Percentiles rank a stretch among this genome's conserved stretches.
Conservation (phyloP, 2,797 vertebrate species). For the Etheostoma perlongum region DNA sequence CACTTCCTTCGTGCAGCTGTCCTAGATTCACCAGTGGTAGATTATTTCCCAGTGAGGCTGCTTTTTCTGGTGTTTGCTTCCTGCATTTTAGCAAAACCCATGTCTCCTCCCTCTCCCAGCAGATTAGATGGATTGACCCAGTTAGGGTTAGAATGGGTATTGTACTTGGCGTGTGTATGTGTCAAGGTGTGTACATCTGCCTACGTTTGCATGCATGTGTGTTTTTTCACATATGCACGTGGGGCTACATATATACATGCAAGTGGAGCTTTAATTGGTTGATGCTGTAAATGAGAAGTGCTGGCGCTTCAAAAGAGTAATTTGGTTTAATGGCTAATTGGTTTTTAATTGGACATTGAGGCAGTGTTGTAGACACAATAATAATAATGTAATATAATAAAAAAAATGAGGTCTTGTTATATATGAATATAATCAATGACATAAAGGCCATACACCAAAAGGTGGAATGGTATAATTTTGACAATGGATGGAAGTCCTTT, state of each 20-base stretch:
- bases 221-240: slow-evolving; percentile 2
- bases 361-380: background rate
- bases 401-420: background rate
- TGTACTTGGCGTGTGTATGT: slow-evolving; percentile 50
- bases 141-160: slow-evolving; percentile 73
- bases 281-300: slow-evolving; percentile 1
- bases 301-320: background rate
- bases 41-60: slow-evolving; percentile 60
- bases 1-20: slow-evolving; percentile 45
- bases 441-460: background rate
- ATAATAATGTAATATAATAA: background rate
- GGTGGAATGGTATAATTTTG: background rate
- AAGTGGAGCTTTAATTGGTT: slow-evolving; percentile 7
- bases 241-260: background rate
- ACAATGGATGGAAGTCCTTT: background rate
- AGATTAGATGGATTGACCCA: slow-evolving; percentile 77
- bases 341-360: slow-evolving; percentile 2
- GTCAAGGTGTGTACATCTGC: slow-evolving; percentile 47
- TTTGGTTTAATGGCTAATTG: slow-evolving; percentile 3
- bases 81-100: slow-evolving; percentile 63
- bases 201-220: background rate
- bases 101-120: slow-evolving; percentile 52
- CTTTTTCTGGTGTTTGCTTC: slow-evolving; percentile 66
- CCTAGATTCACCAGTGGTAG: slow-evolving; percentile 62
- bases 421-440: background rate